Base-by-base conservation (phyloP, 92 coral and sea anemone genomes). In the Porites rus region DNA sequence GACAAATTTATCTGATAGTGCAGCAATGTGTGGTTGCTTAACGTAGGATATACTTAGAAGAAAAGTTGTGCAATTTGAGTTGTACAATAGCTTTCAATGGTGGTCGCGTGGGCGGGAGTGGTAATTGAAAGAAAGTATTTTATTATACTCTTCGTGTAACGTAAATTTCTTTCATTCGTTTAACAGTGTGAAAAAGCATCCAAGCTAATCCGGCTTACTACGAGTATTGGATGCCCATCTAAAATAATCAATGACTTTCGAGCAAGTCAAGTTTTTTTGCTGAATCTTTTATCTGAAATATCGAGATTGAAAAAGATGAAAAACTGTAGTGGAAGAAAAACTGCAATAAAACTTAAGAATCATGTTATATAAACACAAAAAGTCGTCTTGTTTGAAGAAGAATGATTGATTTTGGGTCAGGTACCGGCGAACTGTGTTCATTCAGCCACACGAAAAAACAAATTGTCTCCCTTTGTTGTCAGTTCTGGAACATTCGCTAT, bases 401-500 rank as follows among this genome's bases (percentile, higher is more conserved):
- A 56, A 56, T 56, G 61, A 56, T 56, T 56, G 61, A 56, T 8
- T 10, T 10, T 8, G 16, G 61, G 16, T 10, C 61, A 2, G 61
- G 13, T 56, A 56, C 61, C 61, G 5, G 60, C 60, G 10, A 54
- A 54, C 38, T 54, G 61, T 56, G 10, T 56, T 56, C 46, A 38
- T 38, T 56, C 61, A 14, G 61, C 16, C 61, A 17, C 16, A 2
- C 16, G 17, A 8, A 56, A 3, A 56, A 56, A 56, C 0, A 56
- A 2, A 56, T 46, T 61, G 12, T 21, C 6, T 13, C 59, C 68
- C 9, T 18, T 52, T 21, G 61, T 61, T 19, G 2, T 18, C 69
- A 19, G 19, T 69, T 81, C 86, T 59, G 70, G 86, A 81, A 72
- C 77, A 38, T 81, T 81, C 86, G 59, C 17, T 31, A 65, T 79